Evolutionary conservation across 2,113 vertebrate genomes (phyloP), one percentile per base, ranked within the genome.

Genomic region (Collichthys lucidus): DNA sequence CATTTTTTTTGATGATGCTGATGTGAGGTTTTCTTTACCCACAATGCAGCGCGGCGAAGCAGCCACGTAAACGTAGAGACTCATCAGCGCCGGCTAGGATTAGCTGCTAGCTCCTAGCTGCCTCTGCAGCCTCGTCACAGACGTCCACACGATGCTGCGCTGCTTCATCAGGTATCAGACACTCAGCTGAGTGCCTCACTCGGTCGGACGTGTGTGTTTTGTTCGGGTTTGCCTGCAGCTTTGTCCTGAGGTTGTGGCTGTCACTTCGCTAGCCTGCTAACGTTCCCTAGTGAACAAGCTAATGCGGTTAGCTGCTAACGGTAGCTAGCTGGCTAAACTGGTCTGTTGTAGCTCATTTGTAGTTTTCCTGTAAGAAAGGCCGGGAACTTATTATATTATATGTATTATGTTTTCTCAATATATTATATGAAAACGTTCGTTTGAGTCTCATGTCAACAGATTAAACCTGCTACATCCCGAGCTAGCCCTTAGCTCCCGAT

Each of bases 21-120:
- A 79, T 61, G 68, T 53, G 57, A 61, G 24, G 3, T 35, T 31
- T 4, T 20, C 20, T 49, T 53, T 86, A 91, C 94, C 95, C 95
- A 95, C 12, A 90, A 94, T 95, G 87, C 95, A 85, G 22, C n/a
- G 88, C 29, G n/a, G 87, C 90, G 86, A 35, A 40, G 8, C 2
- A 80, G 92, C 92, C 95, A 95, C 95, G 94, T 94, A 90, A 92
- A 92, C 94, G 64, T 76, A 19, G 16, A 2, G n/a, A 22, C 2
- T 11, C n/a, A 1, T 15, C 64, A 9, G n/a, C 46, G 16, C 22
- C 46, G 2, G 4, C 17, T 42, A 29, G 35, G 7, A 24, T 6
- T 61, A 11, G 66, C 40, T 68, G 63, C 76, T 4, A 11, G 59
- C 9, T 55, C 16, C 22, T 40, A 52, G 49, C 52, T 22, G 19